Evolutionary conservation across 2,113 vertebrate genomes (phyloP).

Genomic region (Anser cygnoides): DNA sequence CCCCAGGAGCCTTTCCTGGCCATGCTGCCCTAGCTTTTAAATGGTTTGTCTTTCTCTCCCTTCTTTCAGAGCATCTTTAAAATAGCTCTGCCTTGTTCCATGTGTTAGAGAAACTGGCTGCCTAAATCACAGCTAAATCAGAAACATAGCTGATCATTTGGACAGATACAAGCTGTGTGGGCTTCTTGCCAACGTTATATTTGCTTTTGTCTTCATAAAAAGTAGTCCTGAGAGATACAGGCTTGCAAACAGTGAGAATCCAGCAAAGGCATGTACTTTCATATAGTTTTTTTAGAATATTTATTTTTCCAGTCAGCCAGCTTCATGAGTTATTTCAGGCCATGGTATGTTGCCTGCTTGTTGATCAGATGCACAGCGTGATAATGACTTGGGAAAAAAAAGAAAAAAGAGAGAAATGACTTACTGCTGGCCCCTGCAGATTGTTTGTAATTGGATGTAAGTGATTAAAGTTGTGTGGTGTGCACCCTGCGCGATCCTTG

Average conservation of each 20-base stretch:
- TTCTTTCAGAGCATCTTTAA: conserved; percentile 10
- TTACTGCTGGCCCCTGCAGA: neutral
- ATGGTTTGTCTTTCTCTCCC: neutral
- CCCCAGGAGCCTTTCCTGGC: neutral
- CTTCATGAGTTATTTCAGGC: conserved; percentile 38
- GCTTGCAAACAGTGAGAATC: neutral
- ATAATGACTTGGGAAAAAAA: neutral
- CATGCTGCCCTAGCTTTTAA: neutral
- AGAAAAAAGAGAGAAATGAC: neutral
- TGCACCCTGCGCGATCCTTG: neutral
- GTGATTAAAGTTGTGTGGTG: neutral
- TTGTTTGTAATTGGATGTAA: neutral
- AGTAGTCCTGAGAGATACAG: neutral
- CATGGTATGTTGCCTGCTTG: neutral
- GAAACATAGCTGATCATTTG: conserved; percentile 35
- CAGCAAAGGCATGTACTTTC: conserved; percentile 1
- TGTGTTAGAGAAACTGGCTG: neutral
- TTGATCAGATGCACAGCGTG: neutral
- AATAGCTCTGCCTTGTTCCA: conserved; percentile 3
- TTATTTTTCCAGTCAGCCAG: neutral
- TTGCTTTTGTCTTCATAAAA: conserved; percentile 35
- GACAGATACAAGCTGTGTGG: conserved; percentile 4
- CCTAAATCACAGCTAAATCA: conserved; percentile 16
- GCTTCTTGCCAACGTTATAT: neutral
- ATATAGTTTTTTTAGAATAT: neutral